phyloP scores from a whole-genome alignment of 2,113 vertebrate species.

The Scortum barcoo region DNA sequence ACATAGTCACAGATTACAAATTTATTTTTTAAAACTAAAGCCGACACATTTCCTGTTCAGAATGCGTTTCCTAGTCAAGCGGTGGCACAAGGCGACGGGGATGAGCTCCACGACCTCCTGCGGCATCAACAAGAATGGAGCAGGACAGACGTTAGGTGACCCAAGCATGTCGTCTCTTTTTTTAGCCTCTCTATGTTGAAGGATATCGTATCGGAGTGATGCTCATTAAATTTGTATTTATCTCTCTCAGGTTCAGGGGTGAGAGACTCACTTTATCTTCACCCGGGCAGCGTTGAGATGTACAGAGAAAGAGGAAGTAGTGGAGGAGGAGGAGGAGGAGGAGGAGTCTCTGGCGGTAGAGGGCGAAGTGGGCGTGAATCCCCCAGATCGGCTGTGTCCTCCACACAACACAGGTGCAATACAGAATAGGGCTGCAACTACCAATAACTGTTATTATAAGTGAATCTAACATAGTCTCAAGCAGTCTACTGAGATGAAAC shows the following conservation, averaged over 20 bases:
- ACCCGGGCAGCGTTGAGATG: conserved; percentile 85
- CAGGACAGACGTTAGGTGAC: conserved; percentile 87
- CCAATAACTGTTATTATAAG: not conserved
- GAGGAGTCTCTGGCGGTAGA: conserved; percentile 78
- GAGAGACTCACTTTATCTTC: conserved; percentile 88
- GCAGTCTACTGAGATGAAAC: not conserved
- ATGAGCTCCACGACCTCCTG: conserved; percentile 72
- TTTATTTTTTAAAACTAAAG: not conserved
- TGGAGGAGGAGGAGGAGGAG: conserved; percentile 49
- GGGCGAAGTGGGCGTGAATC: conserved; percentile 90
- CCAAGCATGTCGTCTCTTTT: not conserved
- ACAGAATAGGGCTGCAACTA: not conserved
- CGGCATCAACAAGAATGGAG: conserved; percentile 86
- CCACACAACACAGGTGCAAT: conserved; percentile 86
- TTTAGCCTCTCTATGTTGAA: not conserved
- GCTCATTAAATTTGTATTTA: not conserved
- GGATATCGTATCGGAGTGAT: not conserved
- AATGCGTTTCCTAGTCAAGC: conserved; percentile 95
- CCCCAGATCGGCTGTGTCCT: conserved; percentile 85
- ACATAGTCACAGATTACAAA: fast-evolving
- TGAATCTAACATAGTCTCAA: not conserved
- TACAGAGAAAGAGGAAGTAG: conserved; percentile 86
- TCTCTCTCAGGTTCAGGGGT: conserved; percentile 84
- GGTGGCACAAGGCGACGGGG: conserved; percentile 92
- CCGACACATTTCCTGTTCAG: conserved; percentile 71